Conservation (phyloP, 2,888 invertebrate species). For the Ochropacha duplaris region DNA sequence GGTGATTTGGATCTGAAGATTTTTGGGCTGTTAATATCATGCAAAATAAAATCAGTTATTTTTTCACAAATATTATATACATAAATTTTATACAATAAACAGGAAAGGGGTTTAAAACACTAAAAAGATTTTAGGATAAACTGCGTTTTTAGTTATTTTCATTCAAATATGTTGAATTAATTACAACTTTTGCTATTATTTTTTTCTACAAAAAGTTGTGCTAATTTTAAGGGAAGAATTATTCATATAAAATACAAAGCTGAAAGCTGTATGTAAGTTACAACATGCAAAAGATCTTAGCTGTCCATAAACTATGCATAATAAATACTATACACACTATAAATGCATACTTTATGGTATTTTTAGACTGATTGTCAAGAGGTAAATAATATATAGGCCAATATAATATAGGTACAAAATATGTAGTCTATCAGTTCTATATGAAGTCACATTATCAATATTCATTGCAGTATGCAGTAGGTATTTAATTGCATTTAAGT, state of each 20-base stretch:
- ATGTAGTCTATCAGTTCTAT: too few relatives aligned
- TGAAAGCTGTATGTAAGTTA: slow-evolving; percentile 40
- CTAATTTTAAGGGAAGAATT: neutral
- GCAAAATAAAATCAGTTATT: neutral
- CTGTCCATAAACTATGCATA: slow-evolving; percentile 36
- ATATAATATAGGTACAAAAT: neutral
- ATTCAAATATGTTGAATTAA: neutral
- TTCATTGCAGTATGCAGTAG: neutral
- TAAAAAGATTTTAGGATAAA: neutral
- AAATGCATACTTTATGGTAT: slow-evolving; percentile 33
- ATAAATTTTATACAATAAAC: neutral
- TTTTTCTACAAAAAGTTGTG: neutral
- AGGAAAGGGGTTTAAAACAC: neutral
- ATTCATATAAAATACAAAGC: slow-evolving; percentile 31
- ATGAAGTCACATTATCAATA: too few relatives aligned
- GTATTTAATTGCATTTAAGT: neutral
- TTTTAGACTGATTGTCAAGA: slow-evolving; percentile 41
- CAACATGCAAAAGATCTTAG: slow-evolving; percentile 44
- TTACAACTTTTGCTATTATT: neutral
- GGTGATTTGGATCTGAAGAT: neutral
- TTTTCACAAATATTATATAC: neutral
- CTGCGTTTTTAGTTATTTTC: neutral
- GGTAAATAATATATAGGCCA: slow-evolving; percentile 9
- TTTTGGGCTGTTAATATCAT: neutral
- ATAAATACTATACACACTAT: neutral